These are phyloP conservation scores for Plusia festucae DNA, from an alignment of 2,888 invertebrate genomes.

Conservation along the genomic window DNA sequence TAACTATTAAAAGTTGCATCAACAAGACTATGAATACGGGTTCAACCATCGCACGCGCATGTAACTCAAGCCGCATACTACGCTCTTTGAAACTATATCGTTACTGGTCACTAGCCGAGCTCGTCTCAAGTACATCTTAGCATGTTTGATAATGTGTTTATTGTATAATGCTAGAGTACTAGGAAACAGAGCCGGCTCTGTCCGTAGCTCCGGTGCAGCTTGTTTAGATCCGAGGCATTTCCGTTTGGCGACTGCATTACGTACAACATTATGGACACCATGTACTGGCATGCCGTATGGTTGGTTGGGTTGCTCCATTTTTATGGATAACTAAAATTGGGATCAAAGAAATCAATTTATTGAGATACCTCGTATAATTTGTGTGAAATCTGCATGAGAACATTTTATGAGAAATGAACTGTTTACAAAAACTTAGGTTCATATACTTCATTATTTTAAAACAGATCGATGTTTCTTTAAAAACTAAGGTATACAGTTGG, in stretches of 20 bases:
- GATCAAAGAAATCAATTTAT: no score
- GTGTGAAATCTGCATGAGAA: no score
- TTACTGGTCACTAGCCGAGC: slow-evolving; percentile 18
- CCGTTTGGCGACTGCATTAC: slow-evolving; percentile 38
- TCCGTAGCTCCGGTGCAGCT: slow-evolving; percentile 21
- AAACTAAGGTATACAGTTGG: no score
- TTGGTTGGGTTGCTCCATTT: neutral
- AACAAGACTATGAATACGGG: slow-evolving; percentile 56
- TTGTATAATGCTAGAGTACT: slow-evolving; percentile 28
- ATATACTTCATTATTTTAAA: no score
- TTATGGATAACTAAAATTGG: neutral
- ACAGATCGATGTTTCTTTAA: no score
- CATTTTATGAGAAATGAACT: no score
- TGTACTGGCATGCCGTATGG: neutral
- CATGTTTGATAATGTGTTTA: slow-evolving; percentile 15
- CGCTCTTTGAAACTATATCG: slow-evolving; percentile 53
- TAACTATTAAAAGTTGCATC: neutral
- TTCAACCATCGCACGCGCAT: slow-evolving; percentile 51
- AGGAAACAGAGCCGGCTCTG: slow-evolving; percentile 47
- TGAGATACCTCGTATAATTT: no score
- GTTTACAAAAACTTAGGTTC: no score
- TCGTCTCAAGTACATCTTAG: slow-evolving; percentile 9
- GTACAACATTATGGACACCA: neutral
- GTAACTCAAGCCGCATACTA: slow-evolving; percentile 61
- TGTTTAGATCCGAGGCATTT: slow-evolving; percentile 52